These are phyloP conservation scores for Agrenia bidenticulata DNA, from an alignment of 2,888 invertebrate genomes.

Conservation along the genomic window DNA sequence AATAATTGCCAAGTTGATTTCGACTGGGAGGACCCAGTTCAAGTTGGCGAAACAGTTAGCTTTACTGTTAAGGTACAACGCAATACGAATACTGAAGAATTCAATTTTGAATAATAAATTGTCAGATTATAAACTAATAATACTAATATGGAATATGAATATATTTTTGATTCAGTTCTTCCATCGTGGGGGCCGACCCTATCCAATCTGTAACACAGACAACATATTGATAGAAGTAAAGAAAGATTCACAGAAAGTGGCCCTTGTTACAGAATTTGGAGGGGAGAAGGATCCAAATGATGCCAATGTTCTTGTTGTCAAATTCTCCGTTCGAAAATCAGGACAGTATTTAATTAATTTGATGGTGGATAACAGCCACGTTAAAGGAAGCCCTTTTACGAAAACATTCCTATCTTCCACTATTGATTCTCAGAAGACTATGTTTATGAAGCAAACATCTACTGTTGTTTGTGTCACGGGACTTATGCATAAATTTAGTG, in stretches of 20 bases:
- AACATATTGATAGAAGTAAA: constrained; percentile 83
- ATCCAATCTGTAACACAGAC: constrained; percentile 91
- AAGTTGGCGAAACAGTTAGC: constrained; percentile 87
- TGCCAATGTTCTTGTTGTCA: constrained; percentile 82
- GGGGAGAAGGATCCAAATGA: constrained; percentile 81
- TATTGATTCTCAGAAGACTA: constrained; percentile 78
- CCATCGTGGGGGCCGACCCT: constrained; percentile 90
- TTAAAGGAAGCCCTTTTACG: constrained; percentile 82
- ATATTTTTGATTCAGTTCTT: constrained; percentile 65
- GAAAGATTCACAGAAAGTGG: constrained; percentile 77
- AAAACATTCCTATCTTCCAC: constrained; percentile 62
- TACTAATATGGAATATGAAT: constrained; percentile 14
- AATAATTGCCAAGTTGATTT: constrained; percentile 83
- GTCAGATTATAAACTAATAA: no score
- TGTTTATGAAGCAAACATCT: constrained; percentile 78
- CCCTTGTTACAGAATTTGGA: constrained; percentile 82
- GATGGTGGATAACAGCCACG: constrained; percentile 76
- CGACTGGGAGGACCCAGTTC: constrained; percentile 87
- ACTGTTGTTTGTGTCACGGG: constrained; percentile 81
- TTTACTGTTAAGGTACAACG: constrained; percentile 71
- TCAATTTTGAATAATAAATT: no score
- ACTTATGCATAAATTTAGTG: constrained; percentile 72
- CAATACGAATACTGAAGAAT: not conserved
- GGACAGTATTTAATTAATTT: constrained; percentile 85
- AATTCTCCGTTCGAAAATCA: constrained; percentile 87